Conservation (phyloP, 2,797 vertebrate species). For the Ciconia nigra region DNA sequence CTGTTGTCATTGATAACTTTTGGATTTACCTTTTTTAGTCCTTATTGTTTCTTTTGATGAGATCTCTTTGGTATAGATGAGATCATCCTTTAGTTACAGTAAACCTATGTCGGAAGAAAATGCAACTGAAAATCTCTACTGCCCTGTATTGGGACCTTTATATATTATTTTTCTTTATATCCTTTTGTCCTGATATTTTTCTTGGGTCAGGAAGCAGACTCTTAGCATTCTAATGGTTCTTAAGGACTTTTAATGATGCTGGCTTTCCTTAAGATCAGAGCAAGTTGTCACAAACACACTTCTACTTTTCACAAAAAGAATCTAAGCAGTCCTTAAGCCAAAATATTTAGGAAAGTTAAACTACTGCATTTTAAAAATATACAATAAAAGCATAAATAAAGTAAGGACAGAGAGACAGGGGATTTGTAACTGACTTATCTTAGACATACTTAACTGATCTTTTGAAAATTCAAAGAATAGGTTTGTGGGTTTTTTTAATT, state of each 20-base stretch:
- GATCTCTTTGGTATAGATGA: not conserved
- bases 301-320: not conserved
- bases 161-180: not conserved
- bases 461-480: not conserved
- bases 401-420: not conserved
- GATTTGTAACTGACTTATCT: not conserved
- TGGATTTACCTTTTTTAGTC: not conserved
- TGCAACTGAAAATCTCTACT: not conserved
- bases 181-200: not conserved
- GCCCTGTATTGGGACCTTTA: not conserved
- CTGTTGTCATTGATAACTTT: not conserved
- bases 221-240: not conserved
- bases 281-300: not conserved
- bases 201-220: not conserved
- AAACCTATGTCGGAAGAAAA: not conserved
- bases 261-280: not conserved
- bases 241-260: not conserved
- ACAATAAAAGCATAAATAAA: not conserved
- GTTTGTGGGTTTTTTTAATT: not conserved
- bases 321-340: not conserved
- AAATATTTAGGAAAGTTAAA: not conserved
- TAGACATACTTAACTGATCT: not conserved
- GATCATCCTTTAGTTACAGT: not conserved
- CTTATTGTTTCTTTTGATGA: not conserved
- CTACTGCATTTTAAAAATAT: not conserved